phyloP scores from a whole-genome alignment of 2,888 invertebrate species.

The Scelioninae gen. 1 region DNA sequence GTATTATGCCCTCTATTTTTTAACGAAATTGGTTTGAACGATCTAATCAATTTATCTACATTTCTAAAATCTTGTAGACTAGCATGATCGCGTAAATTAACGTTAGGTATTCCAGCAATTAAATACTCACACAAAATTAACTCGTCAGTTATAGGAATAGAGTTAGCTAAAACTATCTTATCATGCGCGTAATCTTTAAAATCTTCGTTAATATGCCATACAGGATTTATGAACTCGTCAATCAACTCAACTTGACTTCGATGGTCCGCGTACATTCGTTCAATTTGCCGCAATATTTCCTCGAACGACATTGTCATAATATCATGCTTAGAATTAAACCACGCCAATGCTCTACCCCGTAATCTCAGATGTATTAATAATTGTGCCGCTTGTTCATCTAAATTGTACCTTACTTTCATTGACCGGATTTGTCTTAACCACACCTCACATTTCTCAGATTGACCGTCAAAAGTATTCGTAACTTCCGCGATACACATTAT shows the following conservation, averaged over 20 bases:
- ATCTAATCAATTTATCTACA: slow-evolving; percentile 4
- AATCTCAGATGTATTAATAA: slow-evolving; percentile 12
- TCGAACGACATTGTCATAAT: slow-evolving; percentile 2
- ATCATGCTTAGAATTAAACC: slow-evolving; percentile 14
- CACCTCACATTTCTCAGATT: background rate
- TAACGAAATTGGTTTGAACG: slow-evolving; percentile 11
- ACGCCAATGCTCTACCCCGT: slow-evolving; percentile 10
- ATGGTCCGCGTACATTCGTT: background rate
- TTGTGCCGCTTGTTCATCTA: slow-evolving; percentile 15
- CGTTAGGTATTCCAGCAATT: slow-evolving; percentile 17
- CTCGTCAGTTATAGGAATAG: slow-evolving; percentile 4
- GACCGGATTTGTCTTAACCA: slow-evolving; percentile 2
- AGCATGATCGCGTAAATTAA: slow-evolving; percentile 9
- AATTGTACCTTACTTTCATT: slow-evolving; percentile 6
- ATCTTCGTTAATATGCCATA: background rate
- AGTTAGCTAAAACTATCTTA: slow-evolving; percentile 19
- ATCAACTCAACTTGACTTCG: slow-evolving; percentile 7
- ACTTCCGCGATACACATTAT: background rate
- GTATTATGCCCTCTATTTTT: slow-evolving; percentile 11
- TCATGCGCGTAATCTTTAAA: slow-evolving; percentile 27
- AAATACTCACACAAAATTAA: slow-evolving; percentile 12
- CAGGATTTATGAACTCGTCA: slow-evolving; percentile 10
- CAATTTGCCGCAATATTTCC: background rate
- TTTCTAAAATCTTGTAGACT: background rate
- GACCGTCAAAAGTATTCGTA: slow-evolving; percentile 15